These are phyloP conservation scores for Hystrix cristata DNA, from an alignment of 2,113 vertebrate genomes.

Conservation along the genomic window DNA sequence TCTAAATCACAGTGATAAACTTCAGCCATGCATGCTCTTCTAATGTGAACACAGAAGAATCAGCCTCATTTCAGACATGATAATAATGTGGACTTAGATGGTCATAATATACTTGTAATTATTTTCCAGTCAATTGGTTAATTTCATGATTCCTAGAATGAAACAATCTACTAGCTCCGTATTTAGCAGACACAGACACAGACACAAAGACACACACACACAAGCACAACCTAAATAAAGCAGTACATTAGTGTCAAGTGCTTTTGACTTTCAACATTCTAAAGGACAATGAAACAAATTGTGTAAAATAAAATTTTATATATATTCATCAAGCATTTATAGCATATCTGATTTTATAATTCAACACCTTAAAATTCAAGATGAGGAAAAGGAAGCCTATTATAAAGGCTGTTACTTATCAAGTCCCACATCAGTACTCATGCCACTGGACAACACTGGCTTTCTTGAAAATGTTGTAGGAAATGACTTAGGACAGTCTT, in stretches of 20 bases:
- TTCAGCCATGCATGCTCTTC: neutral
- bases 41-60: constrained; percentile 29
- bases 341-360: constrained; percentile 51
- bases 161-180: neutral
- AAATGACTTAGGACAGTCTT: neutral
- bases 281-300: neutral
- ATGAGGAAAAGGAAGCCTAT: neutral
- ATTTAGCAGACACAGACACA: neutral
- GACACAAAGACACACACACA: neutral
- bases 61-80: constrained; percentile 45
- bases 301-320: neutral
- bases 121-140: constrained; percentile 67
- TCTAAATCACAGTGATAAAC: neutral
- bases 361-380: neutral
- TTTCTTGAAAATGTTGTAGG: neutral
- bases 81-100: constrained; percentile 24
- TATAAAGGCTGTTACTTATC: neutral
- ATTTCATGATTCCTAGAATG: constrained; percentile 61
- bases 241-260: neutral
- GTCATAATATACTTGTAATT: constrained; percentile 52
- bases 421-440: neutral
- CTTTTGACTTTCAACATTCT: constrained; percentile 48
- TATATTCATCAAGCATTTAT: neutral
- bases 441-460: no score
- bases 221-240: neutral